Conservation (phyloP, 2,113 vertebrate species). For the Nanger granti region DNA sequence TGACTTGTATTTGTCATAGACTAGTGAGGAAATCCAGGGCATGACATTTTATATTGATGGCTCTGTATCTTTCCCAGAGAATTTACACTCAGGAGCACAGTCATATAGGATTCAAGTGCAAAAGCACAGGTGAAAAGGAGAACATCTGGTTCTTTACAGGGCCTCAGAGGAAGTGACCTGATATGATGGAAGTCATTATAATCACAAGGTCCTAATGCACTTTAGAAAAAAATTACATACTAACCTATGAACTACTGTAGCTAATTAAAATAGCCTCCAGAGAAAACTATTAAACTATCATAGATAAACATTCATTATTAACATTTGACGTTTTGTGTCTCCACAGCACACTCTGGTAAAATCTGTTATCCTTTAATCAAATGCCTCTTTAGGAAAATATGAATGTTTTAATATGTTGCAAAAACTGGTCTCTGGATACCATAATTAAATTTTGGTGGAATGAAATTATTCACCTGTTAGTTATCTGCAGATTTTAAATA, state of each 20-base stretch:
- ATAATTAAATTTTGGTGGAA: constrained; percentile 26
- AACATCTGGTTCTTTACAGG: constrained; percentile 81
- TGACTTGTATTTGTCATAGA: not conserved
- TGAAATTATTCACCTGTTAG: constrained; percentile 33
- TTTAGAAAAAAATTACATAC: constrained; percentile 59
- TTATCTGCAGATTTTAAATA: not conserved
- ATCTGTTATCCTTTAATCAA: constrained; percentile 35
- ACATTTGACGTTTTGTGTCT: constrained; percentile 60
- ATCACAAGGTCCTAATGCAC: constrained; percentile 49
- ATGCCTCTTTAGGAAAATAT: constrained; percentile 33
- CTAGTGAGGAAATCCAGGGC: not conserved
- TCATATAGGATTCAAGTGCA: constrained; percentile 62
- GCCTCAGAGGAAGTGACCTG: constrained; percentile 81
- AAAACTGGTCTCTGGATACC: not conserved
- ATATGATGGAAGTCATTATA: constrained; percentile 73
- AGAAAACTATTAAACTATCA: constrained; percentile 57
- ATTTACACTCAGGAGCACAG: constrained; percentile 74
- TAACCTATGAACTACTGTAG: constrained; percentile 65
- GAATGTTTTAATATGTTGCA: not conserved
- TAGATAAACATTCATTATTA: constrained; percentile 75
- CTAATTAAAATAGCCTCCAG: constrained; percentile 75
- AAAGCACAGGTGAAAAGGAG: constrained; percentile 71
- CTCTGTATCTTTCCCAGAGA: constrained; percentile 62
- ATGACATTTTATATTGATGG: not conserved
- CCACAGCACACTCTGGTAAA: constrained; percentile 18